Evolutionary conservation across 2,113 vertebrate genomes (phyloP).

Genomic region (Alouatta palliata): DNA sequence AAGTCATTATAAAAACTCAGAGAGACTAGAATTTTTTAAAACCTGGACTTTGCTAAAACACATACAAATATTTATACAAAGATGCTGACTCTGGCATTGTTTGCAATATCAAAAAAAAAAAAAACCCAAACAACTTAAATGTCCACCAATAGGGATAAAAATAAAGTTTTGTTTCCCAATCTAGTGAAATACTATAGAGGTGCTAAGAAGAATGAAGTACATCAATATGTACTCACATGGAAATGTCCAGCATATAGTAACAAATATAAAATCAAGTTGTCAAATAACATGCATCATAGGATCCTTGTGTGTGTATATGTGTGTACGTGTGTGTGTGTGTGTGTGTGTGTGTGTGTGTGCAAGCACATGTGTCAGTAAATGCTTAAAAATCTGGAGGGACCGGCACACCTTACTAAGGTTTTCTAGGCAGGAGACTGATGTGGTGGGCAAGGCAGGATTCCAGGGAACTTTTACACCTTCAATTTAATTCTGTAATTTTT

Average conservation of each 20-base stretch:
- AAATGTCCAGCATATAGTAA: background rate
- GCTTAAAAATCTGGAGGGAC: background rate
- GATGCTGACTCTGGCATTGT: background rate
- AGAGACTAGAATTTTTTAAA: background rate
- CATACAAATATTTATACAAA: background rate
- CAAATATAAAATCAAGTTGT: background rate
- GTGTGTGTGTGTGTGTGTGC: accelerated
- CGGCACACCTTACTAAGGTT: background rate
- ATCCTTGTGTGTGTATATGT: background rate
- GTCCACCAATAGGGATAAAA: background rate
- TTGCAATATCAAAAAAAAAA: background rate
- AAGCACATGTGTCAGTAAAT: background rate
- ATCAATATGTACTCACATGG: background rate
- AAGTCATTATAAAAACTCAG: constrained; percentile 7
- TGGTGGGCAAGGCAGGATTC: background rate
- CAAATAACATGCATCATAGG: background rate
- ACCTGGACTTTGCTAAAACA: background rate
- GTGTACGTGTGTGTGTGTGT: accelerated
- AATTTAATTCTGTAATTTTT: background rate
- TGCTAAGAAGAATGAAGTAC: background rate
- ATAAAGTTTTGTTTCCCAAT: background rate
- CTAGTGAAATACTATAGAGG: background rate
- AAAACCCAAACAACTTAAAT: background rate
- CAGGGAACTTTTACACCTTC: background rate
- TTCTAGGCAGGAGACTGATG: background rate